Evolutionary conservation across 2,113 vertebrate species (phyloP).

Genomic region (Taurulus bubalis): DNA sequence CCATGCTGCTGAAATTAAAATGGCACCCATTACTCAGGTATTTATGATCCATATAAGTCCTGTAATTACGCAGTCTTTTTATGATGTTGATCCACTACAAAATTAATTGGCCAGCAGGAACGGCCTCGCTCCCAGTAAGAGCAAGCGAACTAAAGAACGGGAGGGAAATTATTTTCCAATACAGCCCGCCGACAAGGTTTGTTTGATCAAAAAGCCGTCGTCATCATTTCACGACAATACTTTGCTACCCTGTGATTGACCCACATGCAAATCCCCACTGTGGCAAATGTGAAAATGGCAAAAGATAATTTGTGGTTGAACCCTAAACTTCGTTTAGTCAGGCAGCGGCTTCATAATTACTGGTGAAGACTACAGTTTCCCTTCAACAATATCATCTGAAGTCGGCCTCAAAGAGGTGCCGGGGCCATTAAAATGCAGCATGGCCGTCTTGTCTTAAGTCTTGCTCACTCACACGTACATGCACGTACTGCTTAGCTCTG

Average conservation of each 20-base stretch:
- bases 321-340: conserved; percentile 40
- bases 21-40: conserved; percentile 20
- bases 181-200: background rate
- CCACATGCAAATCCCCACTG: conserved; percentile 4
- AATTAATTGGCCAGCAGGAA: conserved; percentile 5
- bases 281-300: conserved; percentile 39
- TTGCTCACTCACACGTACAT: conserved; percentile 45
- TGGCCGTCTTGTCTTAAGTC: conserved; percentile 56
- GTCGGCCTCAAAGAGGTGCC: conserved; percentile 41
- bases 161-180: conserved; percentile 13
- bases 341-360: conserved; percentile 38
- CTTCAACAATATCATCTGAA: conserved; percentile 44
- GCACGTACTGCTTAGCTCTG: conserved; percentile 46
- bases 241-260: background rate
- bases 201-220: conserved; percentile 14
- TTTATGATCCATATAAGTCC: conserved; percentile 42
- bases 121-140: background rate
- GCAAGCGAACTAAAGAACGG: background rate
- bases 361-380: conserved; percentile 32
- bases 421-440: conserved; percentile 60
- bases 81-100: conserved; percentile 14
- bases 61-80: conserved; percentile 36
- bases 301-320: conserved; percentile 49
- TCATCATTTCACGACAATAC: background rate
- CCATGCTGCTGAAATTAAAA: background rate